phyloP scores from a whole-genome alignment of 1,140 invertebrate genomes.

The Planococcus citri region DNA sequence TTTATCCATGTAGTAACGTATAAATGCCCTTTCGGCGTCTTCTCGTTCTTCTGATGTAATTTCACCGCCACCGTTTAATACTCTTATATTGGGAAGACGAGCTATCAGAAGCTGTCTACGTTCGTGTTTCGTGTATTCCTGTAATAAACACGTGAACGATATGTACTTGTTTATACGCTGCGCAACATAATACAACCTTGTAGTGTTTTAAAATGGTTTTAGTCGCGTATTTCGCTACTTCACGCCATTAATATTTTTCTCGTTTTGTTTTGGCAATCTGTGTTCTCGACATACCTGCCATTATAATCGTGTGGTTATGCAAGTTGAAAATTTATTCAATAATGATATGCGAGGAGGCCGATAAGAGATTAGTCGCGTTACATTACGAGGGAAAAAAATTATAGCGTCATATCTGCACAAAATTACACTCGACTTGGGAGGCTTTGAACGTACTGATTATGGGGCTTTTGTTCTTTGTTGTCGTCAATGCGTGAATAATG shows the following conservation, averaged over 20 bases:
- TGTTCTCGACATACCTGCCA: too few species aligned
- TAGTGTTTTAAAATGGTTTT: neutral
- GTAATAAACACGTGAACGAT: conserved; percentile 16
- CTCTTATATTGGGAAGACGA: conserved; percentile 66
- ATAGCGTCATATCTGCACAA: too few species aligned
- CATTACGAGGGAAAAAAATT: too few species aligned
- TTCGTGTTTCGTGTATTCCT: conserved; percentile 76
- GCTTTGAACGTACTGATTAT: neutral
- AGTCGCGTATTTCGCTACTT: neutral
- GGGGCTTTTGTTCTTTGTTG: neutral
- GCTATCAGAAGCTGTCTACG: conserved; percentile 72
- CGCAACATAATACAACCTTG: neutral
- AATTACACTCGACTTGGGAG: neutral
- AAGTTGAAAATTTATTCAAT: too few species aligned
- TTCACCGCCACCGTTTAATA: conserved; percentile 74
- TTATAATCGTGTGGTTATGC: too few species aligned
- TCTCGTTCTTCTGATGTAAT: conserved; percentile 73
- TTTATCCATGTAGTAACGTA: conserved; percentile 80
- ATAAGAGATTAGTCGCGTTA: too few species aligned
- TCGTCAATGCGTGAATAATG: conserved; percentile 10
- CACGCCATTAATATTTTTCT: neutral
- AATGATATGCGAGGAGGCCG: too few species aligned
- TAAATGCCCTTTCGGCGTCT: conserved; percentile 85
- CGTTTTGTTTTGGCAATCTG: neutral
- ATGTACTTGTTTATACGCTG: too few species aligned